Evolutionary conservation across 37 sponge, comb jelly and placozoan species (phyloP).

Genomic region (Hexactinellida sp.): DNA sequence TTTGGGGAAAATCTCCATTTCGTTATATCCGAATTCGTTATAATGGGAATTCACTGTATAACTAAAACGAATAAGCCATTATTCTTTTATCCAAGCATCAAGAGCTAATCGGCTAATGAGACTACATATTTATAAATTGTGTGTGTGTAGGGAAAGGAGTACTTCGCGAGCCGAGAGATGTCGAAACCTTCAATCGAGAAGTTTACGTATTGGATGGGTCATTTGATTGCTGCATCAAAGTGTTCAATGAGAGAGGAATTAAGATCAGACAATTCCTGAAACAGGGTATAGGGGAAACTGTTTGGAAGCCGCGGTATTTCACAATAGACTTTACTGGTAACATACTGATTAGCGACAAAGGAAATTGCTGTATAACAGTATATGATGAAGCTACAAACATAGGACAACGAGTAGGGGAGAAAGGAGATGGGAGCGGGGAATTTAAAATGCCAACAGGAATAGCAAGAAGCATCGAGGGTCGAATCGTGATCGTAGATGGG

Average conservation of each 20-base stretch:
- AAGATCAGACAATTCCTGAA: neutral
- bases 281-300: neutral
- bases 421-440: neutral
- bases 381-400: neutral
- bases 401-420: neutral
- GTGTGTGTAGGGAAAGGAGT: neutral
- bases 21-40: no score
- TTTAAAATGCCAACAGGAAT: neutral
- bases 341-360: neutral
- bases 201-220: neutral
- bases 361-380: neutral
- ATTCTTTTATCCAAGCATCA: no score
- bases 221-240: neutral
- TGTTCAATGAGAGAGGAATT: neutral
- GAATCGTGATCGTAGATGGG: neutral
- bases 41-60: no score
- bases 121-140: neutral
- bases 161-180: neutral
- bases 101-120: neutral
- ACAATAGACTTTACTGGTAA: neutral
- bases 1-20: no score
- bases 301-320: neutral
- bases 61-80: no score
- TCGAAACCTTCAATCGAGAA: neutral
- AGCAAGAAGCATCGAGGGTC: neutral